Evolutionary conservation across 2,888 invertebrate species (phyloP).

Genomic region (Steromphala cineraria): DNA sequence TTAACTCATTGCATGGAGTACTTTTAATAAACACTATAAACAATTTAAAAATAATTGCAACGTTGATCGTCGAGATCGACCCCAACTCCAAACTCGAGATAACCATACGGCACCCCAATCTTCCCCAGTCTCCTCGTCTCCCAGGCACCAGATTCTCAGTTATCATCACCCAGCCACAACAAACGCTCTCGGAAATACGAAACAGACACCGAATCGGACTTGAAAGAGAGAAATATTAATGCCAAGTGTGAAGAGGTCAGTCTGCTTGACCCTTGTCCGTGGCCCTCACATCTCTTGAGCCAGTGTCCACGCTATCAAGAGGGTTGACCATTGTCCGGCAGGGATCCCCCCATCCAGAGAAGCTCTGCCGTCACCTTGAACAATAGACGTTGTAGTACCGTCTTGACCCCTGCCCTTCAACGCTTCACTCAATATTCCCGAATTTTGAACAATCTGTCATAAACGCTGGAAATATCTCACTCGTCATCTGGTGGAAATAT

Average conservation of each 20-base stretch:
- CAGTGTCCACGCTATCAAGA: not conserved
- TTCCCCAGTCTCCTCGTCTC: not conserved
- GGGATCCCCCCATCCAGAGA: not conserved
- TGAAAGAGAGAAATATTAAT: slow-evolving; percentile 8
- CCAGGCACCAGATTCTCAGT: not conserved
- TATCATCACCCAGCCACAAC: not conserved
- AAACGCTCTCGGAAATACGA: not conserved
- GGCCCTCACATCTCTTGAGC: not conserved
- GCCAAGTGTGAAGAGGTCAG: not conserved
- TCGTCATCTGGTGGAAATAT: not conserved
- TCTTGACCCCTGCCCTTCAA: not conserved
- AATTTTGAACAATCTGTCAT: slow-evolving; percentile 6
- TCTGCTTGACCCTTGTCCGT: not conserved
- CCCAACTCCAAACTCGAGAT: no score
- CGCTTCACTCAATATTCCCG: not conserved
- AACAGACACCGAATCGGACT: not conserved
- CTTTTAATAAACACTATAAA: no score
- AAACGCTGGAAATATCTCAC: not conserved
- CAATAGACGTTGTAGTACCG: not conserved
- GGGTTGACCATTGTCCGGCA: not conserved
- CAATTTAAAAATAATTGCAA: no score
- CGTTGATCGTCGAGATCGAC: no score
- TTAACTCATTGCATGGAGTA: no score
- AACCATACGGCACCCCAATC: no score
- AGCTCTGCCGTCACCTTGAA: not conserved